phyloP scores from a whole-genome alignment of 2,113 vertebrate genomes.

The Rhinoderma darwinii region DNA sequence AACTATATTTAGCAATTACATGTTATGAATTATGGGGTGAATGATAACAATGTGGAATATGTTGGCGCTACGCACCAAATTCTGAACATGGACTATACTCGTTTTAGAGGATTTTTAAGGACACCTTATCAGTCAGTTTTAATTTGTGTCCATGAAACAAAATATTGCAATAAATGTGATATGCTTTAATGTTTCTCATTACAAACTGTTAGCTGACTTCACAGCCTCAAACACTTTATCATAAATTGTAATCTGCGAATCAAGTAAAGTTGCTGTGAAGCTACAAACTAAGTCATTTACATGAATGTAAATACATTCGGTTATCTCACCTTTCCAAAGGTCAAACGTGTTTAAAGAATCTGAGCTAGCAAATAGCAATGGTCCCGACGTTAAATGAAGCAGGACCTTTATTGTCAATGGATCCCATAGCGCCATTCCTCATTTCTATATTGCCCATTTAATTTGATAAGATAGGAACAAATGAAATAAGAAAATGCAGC shows the following conservation, averaged over 20 bases:
- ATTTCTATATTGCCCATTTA: conserved; percentile 15
- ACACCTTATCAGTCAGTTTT: not conserved
- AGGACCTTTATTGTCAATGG: conserved; percentile 12
- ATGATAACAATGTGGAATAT: not conserved
- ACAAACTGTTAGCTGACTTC: conserved; percentile 34
- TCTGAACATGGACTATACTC: not conserved
- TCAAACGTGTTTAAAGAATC: conserved; percentile 31
- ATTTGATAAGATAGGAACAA: not conserved
- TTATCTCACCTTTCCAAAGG: conserved; percentile 42
- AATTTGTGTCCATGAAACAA: not conserved
- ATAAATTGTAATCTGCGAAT: conserved; percentile 36
- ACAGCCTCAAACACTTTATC: conserved; percentile 11
- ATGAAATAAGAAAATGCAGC: not conserved
- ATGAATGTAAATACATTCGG: conserved; percentile 42
- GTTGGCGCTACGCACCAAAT: not conserved
- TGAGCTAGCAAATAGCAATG: not conserved
- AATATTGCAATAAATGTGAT: conserved; percentile 18
- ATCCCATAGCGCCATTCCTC: not conserved
- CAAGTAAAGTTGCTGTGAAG: conserved; percentile 35
- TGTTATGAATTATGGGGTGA: not conserved
- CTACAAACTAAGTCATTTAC: conserved; percentile 19
- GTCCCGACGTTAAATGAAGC: not conserved
- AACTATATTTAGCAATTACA: not conserved
- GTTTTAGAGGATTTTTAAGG: conserved; percentile 18
- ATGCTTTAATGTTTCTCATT: conserved; percentile 42